Conservation (phyloP, 2,888 invertebrate genomes). For the Taenaris catops region DNA sequence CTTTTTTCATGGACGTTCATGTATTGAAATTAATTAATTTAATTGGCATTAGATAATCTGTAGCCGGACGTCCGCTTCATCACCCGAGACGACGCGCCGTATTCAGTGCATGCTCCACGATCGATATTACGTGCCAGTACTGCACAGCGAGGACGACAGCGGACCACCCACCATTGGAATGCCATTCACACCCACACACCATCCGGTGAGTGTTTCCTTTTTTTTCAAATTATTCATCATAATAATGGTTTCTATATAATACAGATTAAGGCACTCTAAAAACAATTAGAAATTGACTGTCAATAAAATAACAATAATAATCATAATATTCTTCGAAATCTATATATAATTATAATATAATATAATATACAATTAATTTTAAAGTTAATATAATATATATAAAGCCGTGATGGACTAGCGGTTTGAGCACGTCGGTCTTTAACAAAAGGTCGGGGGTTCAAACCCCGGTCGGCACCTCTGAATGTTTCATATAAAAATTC, state of each 20-base stretch:
- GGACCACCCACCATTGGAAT: constrained; percentile 87
- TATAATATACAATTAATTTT: too few relatives aligned
- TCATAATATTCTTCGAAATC: too few relatives aligned
- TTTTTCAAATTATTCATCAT: too few relatives aligned
- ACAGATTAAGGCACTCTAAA: too few relatives aligned
- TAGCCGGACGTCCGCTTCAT: constrained; percentile 75
- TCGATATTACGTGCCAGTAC: constrained; percentile 92
- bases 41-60: constrained; percentile 83
- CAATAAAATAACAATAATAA: not conserved
- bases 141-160: constrained; percentile 88
- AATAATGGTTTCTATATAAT: not conserved
- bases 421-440: too few relatives aligned
- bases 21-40: not conserved
- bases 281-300: too few relatives aligned
- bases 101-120: constrained; percentile 84
- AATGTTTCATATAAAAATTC: too few relatives aligned
- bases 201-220: constrained; percentile 83
- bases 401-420: too few relatives aligned
- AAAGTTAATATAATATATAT: too few relatives aligned
- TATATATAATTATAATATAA: too few relatives aligned
- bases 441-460: too few relatives aligned
- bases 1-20: not conserved
- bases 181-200: constrained; percentile 86
- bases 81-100: constrained; percentile 59
- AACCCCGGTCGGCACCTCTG: too few relatives aligned